Base-by-base conservation (phyloP, 2,888 invertebrate genomes). In the Trilocha varians region DNA sequence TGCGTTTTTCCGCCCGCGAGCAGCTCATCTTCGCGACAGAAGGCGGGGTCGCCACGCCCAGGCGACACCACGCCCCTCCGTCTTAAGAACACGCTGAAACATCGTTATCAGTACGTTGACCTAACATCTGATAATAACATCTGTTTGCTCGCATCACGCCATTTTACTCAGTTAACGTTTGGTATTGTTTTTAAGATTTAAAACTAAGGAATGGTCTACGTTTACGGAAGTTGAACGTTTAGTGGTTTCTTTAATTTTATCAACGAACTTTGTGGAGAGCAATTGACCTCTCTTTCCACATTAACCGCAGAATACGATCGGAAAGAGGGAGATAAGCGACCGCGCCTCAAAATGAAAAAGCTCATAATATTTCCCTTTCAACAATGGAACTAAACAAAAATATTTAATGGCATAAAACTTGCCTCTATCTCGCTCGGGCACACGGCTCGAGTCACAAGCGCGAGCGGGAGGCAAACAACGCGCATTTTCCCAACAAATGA, bases 401-500 rank as follows among this genome's bases (percentile, higher is more conserved):
- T 82, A 62, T 77, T 78, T 78, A 68, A 77, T 72, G 71, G 52
- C 52, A 72, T 65, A 78, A 83, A 83, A 85, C 84, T 85, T 83
- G 65, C 56, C 36, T 49, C 60, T 49, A 52, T 80, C 78, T 62
- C 77, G 43, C 64, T 84, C 74, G 52, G 66, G 54, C 76, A 5
- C 5, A 13, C 13, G 36, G 5, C 3, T 6, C 16, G n/a, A 2
- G 5, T 4, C 16, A 38, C 42, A 44, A 32, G 76, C 55, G 63
- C 50, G 67, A 84, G 66, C 46, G 62, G 68, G 78, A 79, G 69
- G 62, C 52, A 61, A 56, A 52, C 49, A 59, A 49, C 66, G 67
- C 70, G 70, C 79, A 84, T 85, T 87, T 87, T 85, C 85, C 78
- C 80, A 78, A 78, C 84, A 87, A 87, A 87, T 86, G 87, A 86